Evolutionary conservation across 2,113 vertebrate species (phyloP), one percentile per base, ranked within the genome.

Genomic region (Nannospalax galili): DNA sequence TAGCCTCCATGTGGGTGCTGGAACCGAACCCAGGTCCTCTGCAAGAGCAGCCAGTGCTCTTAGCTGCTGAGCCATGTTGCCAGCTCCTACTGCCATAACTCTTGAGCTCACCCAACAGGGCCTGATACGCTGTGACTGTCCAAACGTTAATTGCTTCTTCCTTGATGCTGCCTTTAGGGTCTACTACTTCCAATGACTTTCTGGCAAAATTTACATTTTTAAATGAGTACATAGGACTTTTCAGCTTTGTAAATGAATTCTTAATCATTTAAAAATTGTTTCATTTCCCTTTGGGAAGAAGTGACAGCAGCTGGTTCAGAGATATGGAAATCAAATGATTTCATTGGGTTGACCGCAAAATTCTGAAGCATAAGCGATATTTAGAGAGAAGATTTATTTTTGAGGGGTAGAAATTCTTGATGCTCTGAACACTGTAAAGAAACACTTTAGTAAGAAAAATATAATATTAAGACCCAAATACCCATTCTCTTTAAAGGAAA

Each of bases 401-500:
- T 42, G 14, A 2, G 8, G 3, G 45, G 26, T 64, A 28, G 32
- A 11, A 17, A 52, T 75, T 92, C 62, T 67, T 58, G 93, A 81
- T 67, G 42, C 58, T 75, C 52, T 93, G 70, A 84, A 37, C 75
- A 84, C 32, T 56, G 85, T 96, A 93, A 93, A 96, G 35, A 52
- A 95, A 88, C 92, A 79, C 60, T 56, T 37, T 56, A 64, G 42
- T 85, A 64, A 72, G 92, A 81, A 84, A 95, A 92, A 95, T 69
- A 74, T 40, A 95, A 56, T 91, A 79, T 92, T 78, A 75, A 58
- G 86, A 37, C n/a, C 56, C 5, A 86, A 90, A 85, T 48, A 91
- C 58, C 56, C 92, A 48, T 85, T 95, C 62, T 90, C 24, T 60
- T 10, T 95, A 91, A 92, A 95, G 77, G 48, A 93, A 67, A 88